phyloP scores from a whole-genome alignment of 2,888 invertebrate species.

The Taenaris catops region DNA sequence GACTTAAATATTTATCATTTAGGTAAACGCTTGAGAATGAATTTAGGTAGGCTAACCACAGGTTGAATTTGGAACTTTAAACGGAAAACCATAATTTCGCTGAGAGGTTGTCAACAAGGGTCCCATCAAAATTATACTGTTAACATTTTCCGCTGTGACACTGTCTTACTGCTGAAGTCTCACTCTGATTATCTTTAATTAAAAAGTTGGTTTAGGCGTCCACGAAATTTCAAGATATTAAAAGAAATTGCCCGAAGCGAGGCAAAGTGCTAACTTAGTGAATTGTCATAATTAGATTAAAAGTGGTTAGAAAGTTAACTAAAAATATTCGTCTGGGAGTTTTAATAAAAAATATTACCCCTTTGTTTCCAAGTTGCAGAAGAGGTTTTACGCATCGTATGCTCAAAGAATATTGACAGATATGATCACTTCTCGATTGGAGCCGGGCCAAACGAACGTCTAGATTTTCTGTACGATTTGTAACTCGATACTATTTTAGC shows the following conservation, averaged over 20 bases:
- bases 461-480: constrained; percentile 73
- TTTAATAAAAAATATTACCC: constrained; percentile 27
- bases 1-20: too few relatives aligned
- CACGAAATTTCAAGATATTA: constrained; percentile 61
- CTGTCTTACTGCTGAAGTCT: constrained; percentile 63
- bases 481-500: constrained; percentile 62
- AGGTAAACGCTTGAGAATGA: too few relatives aligned
- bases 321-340: constrained; percentile 24
- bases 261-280: constrained; percentile 59
- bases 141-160: constrained; percentile 52
- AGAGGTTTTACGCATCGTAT: constrained; percentile 58
- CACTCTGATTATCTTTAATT: constrained; percentile 70
- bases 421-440: constrained; percentile 77
- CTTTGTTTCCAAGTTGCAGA: constrained; percentile 36
- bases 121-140: constrained; percentile 61
- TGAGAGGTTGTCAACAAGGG: constrained; percentile 48
- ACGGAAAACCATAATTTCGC: constrained; percentile 62
- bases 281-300: constrained; percentile 67
- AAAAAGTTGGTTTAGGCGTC: constrained; percentile 68
- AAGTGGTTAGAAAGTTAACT: constrained; percentile 41
- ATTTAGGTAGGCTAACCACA: too few relatives aligned
- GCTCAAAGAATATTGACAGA: constrained; percentile 75
- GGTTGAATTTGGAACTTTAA: too few relatives aligned
- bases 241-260: constrained; percentile 62
- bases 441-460: constrained; percentile 63